These are phyloP conservation scores for Tiphia femorata DNA, from an alignment of 2,888 invertebrate genomes.

Conservation along the genomic window DNA sequence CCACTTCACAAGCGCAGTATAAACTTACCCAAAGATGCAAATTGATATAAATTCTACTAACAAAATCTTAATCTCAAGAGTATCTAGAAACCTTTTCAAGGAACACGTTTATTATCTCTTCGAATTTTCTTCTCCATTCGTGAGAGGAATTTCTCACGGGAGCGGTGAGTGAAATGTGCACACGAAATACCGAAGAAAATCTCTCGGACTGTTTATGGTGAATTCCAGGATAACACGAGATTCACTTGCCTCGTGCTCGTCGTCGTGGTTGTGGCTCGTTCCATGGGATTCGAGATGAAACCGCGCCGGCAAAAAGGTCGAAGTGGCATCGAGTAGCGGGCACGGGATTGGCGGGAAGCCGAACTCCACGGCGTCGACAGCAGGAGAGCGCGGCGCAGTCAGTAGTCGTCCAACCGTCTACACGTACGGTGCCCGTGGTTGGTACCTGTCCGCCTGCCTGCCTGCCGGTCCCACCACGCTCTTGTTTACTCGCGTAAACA, in stretches of 20 bases:
- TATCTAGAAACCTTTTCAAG: no score
- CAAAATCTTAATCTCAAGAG: no score
- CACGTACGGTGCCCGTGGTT: slow-evolving; percentile 43
- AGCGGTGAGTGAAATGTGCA: no score
- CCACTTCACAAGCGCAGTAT: no score
- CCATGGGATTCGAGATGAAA: neutral
- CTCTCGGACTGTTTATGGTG: no score
- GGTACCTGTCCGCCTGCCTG: neutral
- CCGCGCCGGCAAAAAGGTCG: slow-evolving; percentile 26
- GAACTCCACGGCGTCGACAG: slow-evolving; percentile 42
- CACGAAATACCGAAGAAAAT: no score
- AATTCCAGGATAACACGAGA: no score
- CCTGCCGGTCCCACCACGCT: neutral
- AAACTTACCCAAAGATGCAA: no score
- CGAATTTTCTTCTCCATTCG: no score
- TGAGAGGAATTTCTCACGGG: no score
- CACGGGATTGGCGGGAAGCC: slow-evolving; percentile 53
- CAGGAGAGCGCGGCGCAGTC: slow-evolving; percentile 48
- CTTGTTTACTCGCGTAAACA: slow-evolving; percentile 5
- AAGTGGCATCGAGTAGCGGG: slow-evolving; percentile 36
- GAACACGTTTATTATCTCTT: no score
- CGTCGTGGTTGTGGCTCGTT: neutral
- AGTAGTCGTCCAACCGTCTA: slow-evolving; percentile 57
- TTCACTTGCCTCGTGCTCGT: neutral
- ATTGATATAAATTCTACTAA: no score